Percentiles rank a stretch among this genome's conserved stretches.
Evolutionary conservation across 2,113 vertebrate genomes (phyloP).

Genomic region (Phycodurus eques): DNA sequence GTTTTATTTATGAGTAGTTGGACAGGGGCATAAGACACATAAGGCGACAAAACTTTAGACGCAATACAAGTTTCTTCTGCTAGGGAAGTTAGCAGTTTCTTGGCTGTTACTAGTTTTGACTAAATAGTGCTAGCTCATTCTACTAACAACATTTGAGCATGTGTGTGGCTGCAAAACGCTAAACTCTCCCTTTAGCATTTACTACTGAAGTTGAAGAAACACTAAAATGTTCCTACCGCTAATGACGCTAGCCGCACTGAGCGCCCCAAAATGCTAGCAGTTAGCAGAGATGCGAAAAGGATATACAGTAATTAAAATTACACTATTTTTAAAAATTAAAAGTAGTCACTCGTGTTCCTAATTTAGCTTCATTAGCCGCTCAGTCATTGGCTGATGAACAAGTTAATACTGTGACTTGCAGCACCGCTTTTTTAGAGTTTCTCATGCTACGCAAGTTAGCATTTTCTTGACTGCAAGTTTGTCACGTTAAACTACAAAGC

Average conservation of each 20-base stretch:
- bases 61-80: neutral
- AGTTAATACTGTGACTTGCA: neutral
- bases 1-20: neutral
- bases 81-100: neutral
- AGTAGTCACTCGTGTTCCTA: neutral
- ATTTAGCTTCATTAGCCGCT: neutral
- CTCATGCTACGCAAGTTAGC: neutral
- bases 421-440: neutral
- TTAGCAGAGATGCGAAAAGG: neutral
- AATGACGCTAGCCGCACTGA: neutral
- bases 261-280: neutral
- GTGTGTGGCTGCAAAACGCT: neutral
- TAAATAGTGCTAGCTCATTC: neutral
- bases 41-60: neutral
- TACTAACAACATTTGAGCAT: neutral
- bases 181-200: neutral
- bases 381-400: neutral
- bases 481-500: neutral
- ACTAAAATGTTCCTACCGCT: neutral
- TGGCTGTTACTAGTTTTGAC: neutral
- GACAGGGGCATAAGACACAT: neutral
- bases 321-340: neutral
- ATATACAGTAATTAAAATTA: neutral
- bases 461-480: neutral
- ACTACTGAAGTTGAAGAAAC: conserved; percentile 1